phyloP scores from a whole-genome alignment of 2,797 vertebrate species.

The Rhincodon typus region DNA sequence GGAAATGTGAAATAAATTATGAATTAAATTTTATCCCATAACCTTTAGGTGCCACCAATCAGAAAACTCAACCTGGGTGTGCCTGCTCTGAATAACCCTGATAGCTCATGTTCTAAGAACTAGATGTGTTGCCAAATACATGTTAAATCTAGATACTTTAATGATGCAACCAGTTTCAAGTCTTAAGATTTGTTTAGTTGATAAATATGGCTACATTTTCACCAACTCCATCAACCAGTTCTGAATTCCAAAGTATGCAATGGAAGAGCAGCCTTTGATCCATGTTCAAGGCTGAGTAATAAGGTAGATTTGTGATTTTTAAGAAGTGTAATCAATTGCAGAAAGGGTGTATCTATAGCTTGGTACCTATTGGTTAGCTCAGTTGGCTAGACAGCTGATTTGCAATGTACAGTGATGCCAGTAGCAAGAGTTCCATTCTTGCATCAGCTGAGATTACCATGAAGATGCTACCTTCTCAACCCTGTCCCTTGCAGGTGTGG shows the following conservation, averaged over 20 bases:
- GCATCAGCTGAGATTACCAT: no score
- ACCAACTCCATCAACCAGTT: neutral
- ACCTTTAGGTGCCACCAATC: neutral
- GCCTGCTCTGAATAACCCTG: neutral
- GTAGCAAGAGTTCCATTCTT: no score
- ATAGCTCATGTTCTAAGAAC: neutral
- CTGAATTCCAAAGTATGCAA: neutral
- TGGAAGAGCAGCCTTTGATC: neutral
- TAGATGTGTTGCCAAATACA: neutral
- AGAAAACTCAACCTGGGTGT: neutral
- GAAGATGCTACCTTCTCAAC: no score
- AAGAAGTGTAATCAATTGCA: neutral
- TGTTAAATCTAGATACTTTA: neutral
- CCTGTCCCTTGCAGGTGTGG: no score
- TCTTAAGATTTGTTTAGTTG: neutral
- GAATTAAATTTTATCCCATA: neutral
- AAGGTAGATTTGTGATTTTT: neutral
- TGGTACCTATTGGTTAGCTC: no score
- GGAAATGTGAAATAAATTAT: neutral
- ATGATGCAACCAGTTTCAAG: neutral
- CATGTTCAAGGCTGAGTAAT: neutral
- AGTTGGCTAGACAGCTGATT: no score
- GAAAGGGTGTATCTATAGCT: neutral
- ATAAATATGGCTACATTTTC: neutral
- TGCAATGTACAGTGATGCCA: no score